Evolutionary conservation across 1,140 invertebrate species (phyloP).

Genomic region (Drosophila azteca): DNA sequence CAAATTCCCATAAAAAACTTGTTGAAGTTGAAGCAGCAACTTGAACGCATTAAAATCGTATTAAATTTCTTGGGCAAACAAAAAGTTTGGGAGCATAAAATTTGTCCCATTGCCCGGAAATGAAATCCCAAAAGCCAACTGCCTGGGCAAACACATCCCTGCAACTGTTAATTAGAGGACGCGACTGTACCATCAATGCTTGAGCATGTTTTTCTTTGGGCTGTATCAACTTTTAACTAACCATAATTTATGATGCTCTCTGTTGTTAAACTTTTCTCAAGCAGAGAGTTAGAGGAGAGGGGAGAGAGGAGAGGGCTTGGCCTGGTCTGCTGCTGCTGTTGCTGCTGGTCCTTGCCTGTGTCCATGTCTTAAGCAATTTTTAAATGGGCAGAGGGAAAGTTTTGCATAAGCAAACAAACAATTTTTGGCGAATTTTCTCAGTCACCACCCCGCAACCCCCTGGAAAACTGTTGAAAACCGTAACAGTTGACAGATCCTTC

Average conservation of each 20-base stretch:
- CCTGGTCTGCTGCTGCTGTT: too few relatives aligned
- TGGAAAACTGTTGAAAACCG: constrained; percentile 50
- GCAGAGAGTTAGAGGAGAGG: too few relatives aligned
- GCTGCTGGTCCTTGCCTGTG: constrained; percentile 12
- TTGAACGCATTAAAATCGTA: too few relatives aligned
- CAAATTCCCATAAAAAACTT: too few relatives aligned
- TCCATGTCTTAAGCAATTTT: constrained; percentile 77
- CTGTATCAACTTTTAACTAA: constrained; percentile 72
- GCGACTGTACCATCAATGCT: constrained; percentile 32
- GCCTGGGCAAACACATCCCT: too few relatives aligned
- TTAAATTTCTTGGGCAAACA: too few relatives aligned
- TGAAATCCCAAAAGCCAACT: constrained; percentile 26
- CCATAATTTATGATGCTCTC: constrained; percentile 75
- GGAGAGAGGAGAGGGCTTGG: background rate
- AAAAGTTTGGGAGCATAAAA: background rate
- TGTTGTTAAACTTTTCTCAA: constrained; percentile 46
- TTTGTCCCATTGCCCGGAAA: constrained; percentile 5
- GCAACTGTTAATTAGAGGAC: constrained; percentile 56
- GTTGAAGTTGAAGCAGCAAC: too few relatives aligned
- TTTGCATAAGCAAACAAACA: constrained; percentile 39
- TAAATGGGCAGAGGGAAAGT: constrained; percentile 59
- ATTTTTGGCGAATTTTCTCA: constrained; percentile 52
- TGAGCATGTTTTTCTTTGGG: constrained; percentile 39
- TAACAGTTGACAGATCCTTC: constrained; percentile 64
- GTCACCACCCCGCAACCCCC: too few relatives aligned